Percentiles rank a stretch among this genome's conserved stretches.
These are phyloP conservation scores for Alloplasta piceator DNA, from an alignment of 2,888 invertebrate species.

Conservation along the genomic window DNA sequence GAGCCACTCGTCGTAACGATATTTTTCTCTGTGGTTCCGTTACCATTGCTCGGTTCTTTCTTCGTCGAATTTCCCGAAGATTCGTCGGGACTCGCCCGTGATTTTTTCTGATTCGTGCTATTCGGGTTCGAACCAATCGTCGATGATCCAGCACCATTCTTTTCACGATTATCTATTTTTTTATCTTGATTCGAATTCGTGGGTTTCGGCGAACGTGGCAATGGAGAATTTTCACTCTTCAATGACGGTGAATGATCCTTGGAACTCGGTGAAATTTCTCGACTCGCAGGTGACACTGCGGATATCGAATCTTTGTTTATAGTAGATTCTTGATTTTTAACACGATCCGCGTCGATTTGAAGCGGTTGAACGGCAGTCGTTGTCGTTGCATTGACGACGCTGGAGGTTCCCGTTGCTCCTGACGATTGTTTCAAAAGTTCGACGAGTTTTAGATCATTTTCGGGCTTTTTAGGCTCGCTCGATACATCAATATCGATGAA, in stretches of 20 bases:
- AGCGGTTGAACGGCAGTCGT: constrained; percentile 80
- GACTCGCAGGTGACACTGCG: constrained; percentile 15
- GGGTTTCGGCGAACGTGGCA: not conserved
- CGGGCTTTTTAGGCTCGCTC: constrained; percentile 39
- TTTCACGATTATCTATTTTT: constrained; percentile 34
- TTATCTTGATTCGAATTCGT: constrained; percentile 25
- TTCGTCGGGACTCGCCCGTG: constrained; percentile 1
- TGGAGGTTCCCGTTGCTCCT: constrained; percentile 76
- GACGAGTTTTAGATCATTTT: constrained; percentile 70
- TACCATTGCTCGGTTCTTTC: constrained; percentile 33
- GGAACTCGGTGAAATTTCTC: constrained; percentile 14
- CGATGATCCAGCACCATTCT: not conserved
- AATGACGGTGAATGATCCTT: not conserved
- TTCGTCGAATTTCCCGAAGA: constrained; percentile 8
- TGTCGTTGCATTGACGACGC: constrained; percentile 80
- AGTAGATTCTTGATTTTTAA: not conserved
- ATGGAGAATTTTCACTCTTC: constrained; percentile 4
- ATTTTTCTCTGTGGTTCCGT: constrained; percentile 37
- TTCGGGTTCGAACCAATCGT: constrained; percentile 1
- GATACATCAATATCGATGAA: constrained; percentile 50
- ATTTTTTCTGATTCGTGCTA: constrained; percentile 30
- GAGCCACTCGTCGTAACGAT: not conserved
- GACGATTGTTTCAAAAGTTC: constrained; percentile 78
- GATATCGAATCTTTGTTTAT: not conserved
- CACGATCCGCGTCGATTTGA: constrained; percentile 75